A percentile compares a stretch with the other conserved stretches of the same genome.
These are phyloP conservation scores for Chaetops frenatus DNA, from an alignment of 2,113 vertebrate genomes.

Conservation along the genomic window DNA sequence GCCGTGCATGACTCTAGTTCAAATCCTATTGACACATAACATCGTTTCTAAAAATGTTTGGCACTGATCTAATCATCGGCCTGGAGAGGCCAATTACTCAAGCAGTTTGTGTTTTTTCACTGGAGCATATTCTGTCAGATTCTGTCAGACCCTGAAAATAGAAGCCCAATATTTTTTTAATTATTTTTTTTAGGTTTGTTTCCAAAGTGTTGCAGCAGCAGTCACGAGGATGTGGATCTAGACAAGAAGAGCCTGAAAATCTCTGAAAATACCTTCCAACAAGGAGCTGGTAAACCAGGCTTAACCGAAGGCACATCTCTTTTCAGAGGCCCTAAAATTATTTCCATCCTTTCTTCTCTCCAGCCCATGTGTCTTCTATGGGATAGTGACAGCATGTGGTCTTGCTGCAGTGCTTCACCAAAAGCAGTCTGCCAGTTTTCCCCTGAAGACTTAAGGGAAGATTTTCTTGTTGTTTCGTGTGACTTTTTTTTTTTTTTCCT, in stretches of 20 bases:
- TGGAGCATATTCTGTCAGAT: background rate
- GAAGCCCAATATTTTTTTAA: background rate
- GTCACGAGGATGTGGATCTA: background rate
- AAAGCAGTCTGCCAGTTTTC: background rate
- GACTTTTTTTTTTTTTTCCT: background rate
- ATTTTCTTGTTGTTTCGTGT: fast-evolving
- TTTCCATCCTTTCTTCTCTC: background rate
- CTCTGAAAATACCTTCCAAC: background rate
- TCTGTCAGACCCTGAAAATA: background rate
- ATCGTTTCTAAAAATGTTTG: background rate
- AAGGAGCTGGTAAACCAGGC: background rate
- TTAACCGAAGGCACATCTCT: background rate
- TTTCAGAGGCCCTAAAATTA: background rate
- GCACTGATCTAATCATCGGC: background rate
- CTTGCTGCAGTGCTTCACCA: background rate
- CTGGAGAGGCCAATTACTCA: background rate
- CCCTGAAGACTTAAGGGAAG: background rate
- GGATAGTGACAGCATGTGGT: background rate
- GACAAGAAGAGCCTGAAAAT: background rate
- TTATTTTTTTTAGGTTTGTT: background rate
- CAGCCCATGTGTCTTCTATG: fast-evolving
- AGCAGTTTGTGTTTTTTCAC: background rate
- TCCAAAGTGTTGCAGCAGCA: background rate
- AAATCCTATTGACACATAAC: background rate
- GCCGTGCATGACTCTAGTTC: background rate